These are phyloP conservation scores for Lobophora halterata DNA, from an alignment of 2,888 invertebrate genomes.

Conservation along the genomic window DNA sequence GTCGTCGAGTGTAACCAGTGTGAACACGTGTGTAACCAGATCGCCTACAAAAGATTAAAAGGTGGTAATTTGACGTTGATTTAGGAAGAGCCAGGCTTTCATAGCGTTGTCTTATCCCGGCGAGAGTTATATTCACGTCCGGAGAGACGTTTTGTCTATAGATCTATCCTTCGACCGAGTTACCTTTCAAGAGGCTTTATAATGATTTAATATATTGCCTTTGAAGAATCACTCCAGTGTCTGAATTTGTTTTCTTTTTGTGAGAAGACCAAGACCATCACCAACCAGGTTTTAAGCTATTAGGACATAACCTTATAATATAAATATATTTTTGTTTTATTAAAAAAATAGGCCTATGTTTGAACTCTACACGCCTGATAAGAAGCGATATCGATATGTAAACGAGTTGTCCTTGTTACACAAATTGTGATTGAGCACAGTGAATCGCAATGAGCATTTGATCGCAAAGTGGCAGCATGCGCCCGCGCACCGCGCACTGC, in stretches of 20 bases:
- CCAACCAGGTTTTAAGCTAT: no score
- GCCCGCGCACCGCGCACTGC: constrained; percentile 50
- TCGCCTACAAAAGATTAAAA: constrained; percentile 75
- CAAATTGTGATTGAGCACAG: no score
- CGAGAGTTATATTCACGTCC: constrained; percentile 11
- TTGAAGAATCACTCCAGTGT: no score
- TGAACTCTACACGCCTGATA: no score
- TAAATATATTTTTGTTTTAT: no score
- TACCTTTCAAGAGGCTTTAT: constrained; percentile 46
- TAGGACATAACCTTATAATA: no score
- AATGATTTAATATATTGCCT: constrained; percentile 57
- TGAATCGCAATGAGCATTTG: not conserved
- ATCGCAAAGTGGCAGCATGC: constrained; percentile 25
- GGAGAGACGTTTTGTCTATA: constrained; percentile 57
- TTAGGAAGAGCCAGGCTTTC: constrained; percentile 68
- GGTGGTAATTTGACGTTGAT: constrained; percentile 80
- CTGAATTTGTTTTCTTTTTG: no score
- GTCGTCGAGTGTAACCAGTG: constrained; percentile 46
- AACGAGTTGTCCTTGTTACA: no score
- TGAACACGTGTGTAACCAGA: constrained; percentile 75
- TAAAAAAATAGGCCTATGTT: no score
- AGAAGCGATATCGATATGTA: no score
- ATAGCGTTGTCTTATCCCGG: constrained; percentile 42
- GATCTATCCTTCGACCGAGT: constrained; percentile 34
- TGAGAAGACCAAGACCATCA: no score